Conservation (phyloP, 2,888 invertebrate species). For the Drosophila putrida region DNA sequence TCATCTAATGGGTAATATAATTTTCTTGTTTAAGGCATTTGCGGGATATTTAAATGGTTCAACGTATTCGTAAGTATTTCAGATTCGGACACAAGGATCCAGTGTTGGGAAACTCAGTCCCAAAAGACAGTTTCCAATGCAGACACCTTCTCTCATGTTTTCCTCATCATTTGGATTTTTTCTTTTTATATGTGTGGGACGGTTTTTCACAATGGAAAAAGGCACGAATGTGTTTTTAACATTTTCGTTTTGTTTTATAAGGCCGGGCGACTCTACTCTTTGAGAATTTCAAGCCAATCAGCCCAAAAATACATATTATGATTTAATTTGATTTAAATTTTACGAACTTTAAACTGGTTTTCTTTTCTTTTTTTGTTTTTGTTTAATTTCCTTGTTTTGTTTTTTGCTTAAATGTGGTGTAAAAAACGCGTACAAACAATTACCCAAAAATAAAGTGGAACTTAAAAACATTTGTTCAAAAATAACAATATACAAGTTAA, state of each 20-base stretch:
- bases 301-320: conserved; percentile 42
- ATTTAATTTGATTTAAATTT: conserved; percentile 47
- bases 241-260: conserved; percentile 42
- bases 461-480: conserved; percentile 41
- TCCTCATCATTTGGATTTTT: conserved; percentile 3
- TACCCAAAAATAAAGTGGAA: conserved; percentile 64
- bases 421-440: conserved; percentile 66
- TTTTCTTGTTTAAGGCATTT: conserved; percentile 54
- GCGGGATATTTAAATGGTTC: conserved; percentile 41
- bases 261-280: conserved; percentile 55
- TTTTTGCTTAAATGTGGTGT: conserved; percentile 46
- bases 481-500: conserved; percentile 36
- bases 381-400: conserved; percentile 9
- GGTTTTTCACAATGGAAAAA: conserved; percentile 81
- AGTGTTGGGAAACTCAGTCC: neutral
- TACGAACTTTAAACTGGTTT: conserved; percentile 49
- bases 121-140: conserved; percentile 4
- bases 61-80: conserved; percentile 21
- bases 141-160: neutral
- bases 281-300: conserved; percentile 53
- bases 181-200: conserved; percentile 64
- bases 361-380: conserved; percentile 17
- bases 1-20: conserved; percentile 62
- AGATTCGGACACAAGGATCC: conserved; percentile 10
- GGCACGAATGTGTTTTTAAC: conserved; percentile 78